Evolutionary conservation across 2,888 invertebrate genomes (phyloP), one percentile per base, ranked within the genome.

Genomic region (Holacanthella duospinosa): DNA sequence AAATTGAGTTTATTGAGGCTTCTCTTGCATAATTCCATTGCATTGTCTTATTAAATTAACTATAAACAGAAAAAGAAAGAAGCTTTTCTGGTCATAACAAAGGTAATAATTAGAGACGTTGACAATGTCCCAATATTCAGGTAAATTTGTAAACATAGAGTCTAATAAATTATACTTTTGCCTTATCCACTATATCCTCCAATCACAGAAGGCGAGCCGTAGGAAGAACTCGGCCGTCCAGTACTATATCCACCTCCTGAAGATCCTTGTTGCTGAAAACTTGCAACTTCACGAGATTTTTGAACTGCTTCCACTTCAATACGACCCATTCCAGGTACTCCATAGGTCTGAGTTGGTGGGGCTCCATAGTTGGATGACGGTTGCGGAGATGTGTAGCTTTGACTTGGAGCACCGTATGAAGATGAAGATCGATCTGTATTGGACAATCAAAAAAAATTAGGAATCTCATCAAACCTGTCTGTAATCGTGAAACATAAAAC

Each of bases 341-440:
- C 64, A 28, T 64, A 64, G n/a, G 44, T 21, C 16, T 43, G 2
- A 19, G 48, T 60, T 75, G 73, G 67, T 66, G 85, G 83, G 66
- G 80, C 79, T 66, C 82, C 81, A 19, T 55, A 29, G 55, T 21
- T 48, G 12, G 19, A 16, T 9, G 48, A 9, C 4, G 48, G 48
- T n/a, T 9, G 19, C 4, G 48, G 16, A 16, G 48, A 48, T n/a
- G 12, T 16, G 21, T 16, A 26, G n/a, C 43, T 26, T 21, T 26
- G 48, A 28, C 57, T 16, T 64, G 87, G 86, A 62, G 80, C 85
- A 64, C 85, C 84, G 76, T 87, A 87, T 74, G 81, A 82, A 64
- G 83, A 79, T 48, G 85, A 85, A 60, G 84, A 83, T 12, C 36
- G 36, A 36, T 36, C 36, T 36, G 36, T 12, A n/a, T n/a, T n/a